phyloP scores from a whole-genome alignment of 2,113 vertebrate genomes.

The Ploceus nigricollis region DNA sequence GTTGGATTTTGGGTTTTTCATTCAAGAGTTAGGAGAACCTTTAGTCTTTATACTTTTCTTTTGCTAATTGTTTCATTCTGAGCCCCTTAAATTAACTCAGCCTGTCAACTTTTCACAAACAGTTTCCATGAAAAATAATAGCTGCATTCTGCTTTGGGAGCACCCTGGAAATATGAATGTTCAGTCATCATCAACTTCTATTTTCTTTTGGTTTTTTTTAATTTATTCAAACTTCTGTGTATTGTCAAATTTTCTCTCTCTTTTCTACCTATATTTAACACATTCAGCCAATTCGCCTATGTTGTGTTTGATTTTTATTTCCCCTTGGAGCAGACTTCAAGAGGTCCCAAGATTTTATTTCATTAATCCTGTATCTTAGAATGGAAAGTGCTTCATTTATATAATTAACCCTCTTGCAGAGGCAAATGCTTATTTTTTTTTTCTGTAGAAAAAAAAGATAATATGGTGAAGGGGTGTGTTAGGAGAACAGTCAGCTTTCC shows the following conservation, averaged over 20 bases:
- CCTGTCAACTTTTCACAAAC: neutral
- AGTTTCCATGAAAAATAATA: neutral
- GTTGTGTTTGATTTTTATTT: neutral
- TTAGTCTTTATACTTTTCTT: neutral
- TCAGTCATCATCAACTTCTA: neutral
- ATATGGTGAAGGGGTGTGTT: neutral
- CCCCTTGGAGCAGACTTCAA: neutral
- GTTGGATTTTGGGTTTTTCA: rapidly evolving
- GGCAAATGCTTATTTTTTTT: neutral
- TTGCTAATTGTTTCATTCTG: neutral
- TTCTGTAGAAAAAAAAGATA: neutral
- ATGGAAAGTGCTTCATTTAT: neutral
- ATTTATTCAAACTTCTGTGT: neutral
- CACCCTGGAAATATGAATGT: neutral
- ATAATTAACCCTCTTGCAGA: slow-evolving; percentile 16
- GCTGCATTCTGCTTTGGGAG: neutral
- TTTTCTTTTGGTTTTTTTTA: neutral
- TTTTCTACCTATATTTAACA: neutral
- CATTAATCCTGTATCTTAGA: neutral
- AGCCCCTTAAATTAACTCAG: neutral
- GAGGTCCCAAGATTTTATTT: neutral
- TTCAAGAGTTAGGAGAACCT: neutral
- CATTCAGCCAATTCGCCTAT: neutral
- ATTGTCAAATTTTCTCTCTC: neutral
- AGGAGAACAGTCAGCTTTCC: neutral